Percentiles rank a stretch among this genome's conserved stretches.
phyloP scores from a whole-genome alignment of 2,113 vertebrate genomes.

The Acrocephalus kingi region DNA sequence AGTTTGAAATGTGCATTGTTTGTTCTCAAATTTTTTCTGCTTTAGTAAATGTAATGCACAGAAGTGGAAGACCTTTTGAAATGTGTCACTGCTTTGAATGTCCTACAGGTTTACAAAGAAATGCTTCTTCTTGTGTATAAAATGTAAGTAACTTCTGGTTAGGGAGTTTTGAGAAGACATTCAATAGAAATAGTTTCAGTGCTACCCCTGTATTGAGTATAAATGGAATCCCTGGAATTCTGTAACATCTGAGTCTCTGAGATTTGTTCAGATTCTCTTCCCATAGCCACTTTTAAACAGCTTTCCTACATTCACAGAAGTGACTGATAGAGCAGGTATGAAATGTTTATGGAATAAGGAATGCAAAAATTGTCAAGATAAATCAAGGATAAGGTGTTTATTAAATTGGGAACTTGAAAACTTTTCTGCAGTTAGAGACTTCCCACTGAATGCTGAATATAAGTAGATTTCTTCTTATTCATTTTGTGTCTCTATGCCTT shows the following conservation, averaged over 20 bases:
- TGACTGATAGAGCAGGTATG: background rate
- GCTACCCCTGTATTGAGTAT: background rate
- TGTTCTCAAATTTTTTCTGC: background rate
- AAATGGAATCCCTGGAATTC: background rate
- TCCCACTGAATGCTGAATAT: background rate
- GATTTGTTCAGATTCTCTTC: background rate
- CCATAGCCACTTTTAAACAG: background rate
- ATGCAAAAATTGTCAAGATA: background rate
- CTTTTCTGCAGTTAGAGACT: background rate
- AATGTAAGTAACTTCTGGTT: background rate
- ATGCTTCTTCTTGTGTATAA: background rate
- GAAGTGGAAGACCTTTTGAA: background rate
- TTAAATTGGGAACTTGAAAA: background rate
- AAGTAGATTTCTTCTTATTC: background rate
- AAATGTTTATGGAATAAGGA: background rate
- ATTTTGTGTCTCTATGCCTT: background rate
- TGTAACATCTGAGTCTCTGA: background rate
- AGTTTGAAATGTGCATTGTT: background rate
- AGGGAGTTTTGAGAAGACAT: background rate
- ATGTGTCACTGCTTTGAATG: background rate
- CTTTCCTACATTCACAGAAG: background rate
- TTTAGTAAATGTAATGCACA: background rate
- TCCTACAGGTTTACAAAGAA: background rate
- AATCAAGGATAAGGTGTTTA: background rate
- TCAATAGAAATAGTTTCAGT: background rate